These are phyloP conservation scores for Naso thynnoides DNA, from an alignment of 2,797 vertebrate species.

Conservation along the genomic window DNA sequence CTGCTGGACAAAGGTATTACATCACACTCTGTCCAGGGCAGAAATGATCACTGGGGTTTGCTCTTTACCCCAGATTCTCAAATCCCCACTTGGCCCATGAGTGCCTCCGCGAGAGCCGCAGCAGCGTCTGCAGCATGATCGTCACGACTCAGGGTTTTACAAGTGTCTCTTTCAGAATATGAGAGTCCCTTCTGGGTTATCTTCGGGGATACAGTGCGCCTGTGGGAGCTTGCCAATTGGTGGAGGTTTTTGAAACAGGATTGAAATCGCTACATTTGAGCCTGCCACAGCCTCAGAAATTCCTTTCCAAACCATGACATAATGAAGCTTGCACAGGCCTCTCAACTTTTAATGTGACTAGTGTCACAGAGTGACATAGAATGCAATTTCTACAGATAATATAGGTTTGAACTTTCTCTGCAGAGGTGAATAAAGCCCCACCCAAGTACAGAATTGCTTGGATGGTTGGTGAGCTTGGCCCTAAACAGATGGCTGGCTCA, in stretches of 20 bases:
- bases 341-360: conserved; percentile 46
- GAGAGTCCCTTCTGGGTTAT: conserved; percentile 74
- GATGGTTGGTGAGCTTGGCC: conserved; percentile 46
- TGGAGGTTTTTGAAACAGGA: conserved; percentile 57
- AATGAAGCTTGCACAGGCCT: conserved; percentile 49
- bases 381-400: conserved; percentile 26
- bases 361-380: conserved; percentile 22
- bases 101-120: conserved; percentile 67
- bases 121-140: conserved; percentile 62
- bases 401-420: conserved; percentile 27
- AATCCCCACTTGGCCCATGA: conserved; percentile 77
- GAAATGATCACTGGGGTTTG: conserved; percentile 67
- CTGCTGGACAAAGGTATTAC: conserved; percentile 60
- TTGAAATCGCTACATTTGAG: conserved; percentile 64
- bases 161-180: conserved; percentile 76
- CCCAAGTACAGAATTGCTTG: conserved; percentile 37
- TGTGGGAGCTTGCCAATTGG: conserved; percentile 66
- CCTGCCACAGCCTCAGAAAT: conserved; percentile 45
- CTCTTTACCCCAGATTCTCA: conserved; percentile 73
- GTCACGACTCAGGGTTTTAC: conserved; percentile 76
- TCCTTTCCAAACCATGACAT: conserved; percentile 54
- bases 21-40: conserved; percentile 61
- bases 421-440: conserved; percentile 42
- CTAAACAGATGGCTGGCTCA: conserved; percentile 69
- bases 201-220: conserved; percentile 62